A percentile compares a stretch with the other conserved stretches of the same genome.
Evolutionary conservation across 2,797 vertebrate species (phyloP).

Genomic region (Poecile montanus): DNA sequence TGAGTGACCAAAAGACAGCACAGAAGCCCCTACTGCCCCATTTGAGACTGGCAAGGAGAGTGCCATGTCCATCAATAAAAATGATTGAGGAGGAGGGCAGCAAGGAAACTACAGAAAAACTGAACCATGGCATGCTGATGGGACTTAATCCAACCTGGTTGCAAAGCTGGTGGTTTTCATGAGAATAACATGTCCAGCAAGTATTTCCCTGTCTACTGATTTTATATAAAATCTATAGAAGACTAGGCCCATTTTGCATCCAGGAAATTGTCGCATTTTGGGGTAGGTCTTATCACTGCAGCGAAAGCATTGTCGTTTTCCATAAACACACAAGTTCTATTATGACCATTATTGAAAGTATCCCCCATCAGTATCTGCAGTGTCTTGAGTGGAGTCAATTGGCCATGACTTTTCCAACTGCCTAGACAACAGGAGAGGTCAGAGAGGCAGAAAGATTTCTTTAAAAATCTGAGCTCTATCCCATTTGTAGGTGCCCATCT

Average conservation of each 20-base stretch:
- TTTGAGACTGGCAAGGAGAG: background rate
- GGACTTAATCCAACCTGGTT: background rate
- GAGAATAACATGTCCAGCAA: background rate
- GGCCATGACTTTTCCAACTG: background rate
- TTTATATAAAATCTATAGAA: background rate
- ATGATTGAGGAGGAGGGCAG: rapidly evolving
- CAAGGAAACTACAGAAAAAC: background rate
- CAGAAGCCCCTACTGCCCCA: background rate
- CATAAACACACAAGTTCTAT: background rate
- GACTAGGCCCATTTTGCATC: background rate
- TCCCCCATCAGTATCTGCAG: background rate
- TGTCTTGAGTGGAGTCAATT: background rate
- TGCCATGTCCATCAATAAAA: background rate
- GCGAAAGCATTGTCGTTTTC: background rate
- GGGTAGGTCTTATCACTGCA: background rate
- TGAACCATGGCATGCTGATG: background rate
- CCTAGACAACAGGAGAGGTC: background rate
- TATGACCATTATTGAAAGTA: background rate
- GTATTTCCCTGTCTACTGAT: background rate
- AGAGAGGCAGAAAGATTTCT: background rate
- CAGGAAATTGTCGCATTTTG: background rate
- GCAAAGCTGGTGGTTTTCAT: background rate
- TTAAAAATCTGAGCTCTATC: background rate
- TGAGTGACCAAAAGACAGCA: background rate
- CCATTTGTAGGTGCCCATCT: background rate